Evolutionary conservation across 2,888 invertebrate species (phyloP), one percentile per base, ranked within the genome.

Genomic region (Hemithea aestivaria): DNA sequence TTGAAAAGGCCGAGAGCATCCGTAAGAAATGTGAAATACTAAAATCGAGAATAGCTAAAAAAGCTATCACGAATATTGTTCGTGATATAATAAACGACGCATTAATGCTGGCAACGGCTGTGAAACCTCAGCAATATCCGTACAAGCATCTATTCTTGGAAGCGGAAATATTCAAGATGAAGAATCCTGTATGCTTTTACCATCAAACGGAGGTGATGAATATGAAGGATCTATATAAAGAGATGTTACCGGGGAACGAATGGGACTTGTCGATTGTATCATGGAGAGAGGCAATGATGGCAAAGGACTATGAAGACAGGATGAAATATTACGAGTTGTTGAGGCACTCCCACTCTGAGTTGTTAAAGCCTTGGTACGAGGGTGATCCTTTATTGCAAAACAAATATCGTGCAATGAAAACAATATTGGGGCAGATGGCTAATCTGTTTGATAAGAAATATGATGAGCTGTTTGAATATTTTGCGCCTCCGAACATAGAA

Each of bases 101-200:
- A 3, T 31, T 82, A 5, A 44, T 48, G 6, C 66, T 66, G 41
- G 66, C 71, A 1, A 65, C 62, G n/a, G 50, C 53, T 6, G 35
- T 59, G 11, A 50, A 66, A 30, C 77, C 78, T 0, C 65, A 73
- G 44, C 57, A 59, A 10, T 82, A 79, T 56, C 74, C 83, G 0
- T 87, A 87, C 34, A 73, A 74, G 28, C 64, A 80, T 35, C 45
- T 66, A 8, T 72, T 85, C 27, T 47, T 82, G 21, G 85, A 87
- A 61, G 66, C 66, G 0, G 81, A 84, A 57, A 51, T 83, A 7
- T 87, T 85, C 60, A 47, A 73, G 2, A 69, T 83, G 74, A 84
- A 76, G 45, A 87, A 87, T 51, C 79, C 81, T 1, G 71, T 81
- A 20, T 83, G 79, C 34, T 85, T 64, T 40, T 87, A 85, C 46